phyloP scores from a whole-genome alignment of 2,113 vertebrate genomes.

The Vicugna pacos region DNA sequence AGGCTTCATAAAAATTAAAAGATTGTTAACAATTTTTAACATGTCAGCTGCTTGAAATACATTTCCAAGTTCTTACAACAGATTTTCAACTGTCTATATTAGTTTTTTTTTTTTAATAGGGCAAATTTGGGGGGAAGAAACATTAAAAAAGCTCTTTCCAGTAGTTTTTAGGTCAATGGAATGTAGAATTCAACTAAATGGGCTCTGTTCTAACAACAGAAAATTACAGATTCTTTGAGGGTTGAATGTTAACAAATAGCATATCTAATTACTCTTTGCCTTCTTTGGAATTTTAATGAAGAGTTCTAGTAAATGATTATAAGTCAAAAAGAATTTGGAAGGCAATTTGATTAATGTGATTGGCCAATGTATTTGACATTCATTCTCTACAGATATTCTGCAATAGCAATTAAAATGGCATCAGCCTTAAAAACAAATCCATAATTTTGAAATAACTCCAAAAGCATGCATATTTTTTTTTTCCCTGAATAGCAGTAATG shows the following conservation, averaged over 20 bases:
- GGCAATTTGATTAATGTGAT: constrained; percentile 48
- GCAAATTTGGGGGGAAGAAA: background rate
- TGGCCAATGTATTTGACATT: constrained; percentile 66
- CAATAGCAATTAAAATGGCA: constrained; percentile 48
- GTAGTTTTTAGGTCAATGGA: constrained; percentile 44
- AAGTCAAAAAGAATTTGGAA: constrained; percentile 65
- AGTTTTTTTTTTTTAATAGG: background rate
- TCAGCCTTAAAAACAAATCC: constrained; percentile 63
- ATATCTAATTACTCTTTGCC: constrained; percentile 61
- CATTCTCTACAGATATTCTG: constrained; percentile 32
- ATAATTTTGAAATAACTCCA: constrained; percentile 73
- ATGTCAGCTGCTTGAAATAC: constrained; percentile 42
- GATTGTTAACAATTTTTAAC: background rate
- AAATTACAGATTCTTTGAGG: constrained; percentile 61
- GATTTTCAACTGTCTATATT: background rate
- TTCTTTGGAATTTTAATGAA: constrained; percentile 62
- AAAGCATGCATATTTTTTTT: constrained; percentile 67
- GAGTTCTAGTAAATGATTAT: constrained; percentile 64
- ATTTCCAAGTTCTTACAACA: background rate
- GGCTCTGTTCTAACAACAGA: background rate
- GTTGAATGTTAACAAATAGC: constrained; percentile 54
- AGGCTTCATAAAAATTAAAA: background rate
- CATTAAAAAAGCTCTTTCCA: background rate
- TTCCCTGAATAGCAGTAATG: constrained; percentile 66
- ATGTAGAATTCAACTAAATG: constrained; percentile 39